A percentile compares a stretch with the other conserved stretches of the same genome.
Evolutionary conservation across 2,113 vertebrate species (phyloP).

Genomic region (Xiphophorus couchianus): DNA sequence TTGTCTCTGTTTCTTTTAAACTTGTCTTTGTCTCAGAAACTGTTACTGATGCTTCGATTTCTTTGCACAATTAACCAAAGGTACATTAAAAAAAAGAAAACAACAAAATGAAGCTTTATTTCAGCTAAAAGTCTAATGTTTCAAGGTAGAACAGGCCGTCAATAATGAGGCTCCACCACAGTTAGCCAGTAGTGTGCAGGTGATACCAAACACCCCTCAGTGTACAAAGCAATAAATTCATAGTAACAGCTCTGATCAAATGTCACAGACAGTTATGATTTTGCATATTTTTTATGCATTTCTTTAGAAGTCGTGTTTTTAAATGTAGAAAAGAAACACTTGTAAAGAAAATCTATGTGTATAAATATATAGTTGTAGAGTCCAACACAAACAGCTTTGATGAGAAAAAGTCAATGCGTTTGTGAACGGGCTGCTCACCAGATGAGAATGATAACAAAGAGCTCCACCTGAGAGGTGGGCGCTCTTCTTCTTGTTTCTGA

Average conservation of each 20-base stretch:
- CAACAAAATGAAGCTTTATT: slow-evolving; percentile 38
- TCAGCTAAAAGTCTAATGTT: slow-evolving; percentile 46
- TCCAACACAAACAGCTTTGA: slow-evolving; percentile 71
- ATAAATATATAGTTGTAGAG: slow-evolving; percentile 79
- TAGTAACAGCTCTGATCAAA: slow-evolving; percentile 81
- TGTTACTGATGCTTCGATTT: slow-evolving; percentile 80
- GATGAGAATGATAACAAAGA: slow-evolving; percentile 81
- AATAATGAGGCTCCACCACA: slow-evolving; percentile 22
- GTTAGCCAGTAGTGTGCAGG: slow-evolving; percentile 28
- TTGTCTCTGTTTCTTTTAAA: slow-evolving; percentile 33
- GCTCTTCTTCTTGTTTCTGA: slow-evolving; percentile 65
- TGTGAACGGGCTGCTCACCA: slow-evolving; percentile 81
- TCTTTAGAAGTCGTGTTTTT: slow-evolving; percentile 78
- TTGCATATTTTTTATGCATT: slow-evolving; percentile 75
- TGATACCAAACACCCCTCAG: slow-evolving; percentile 81
- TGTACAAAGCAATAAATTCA: slow-evolving; percentile 98
- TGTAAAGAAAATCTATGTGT: slow-evolving; percentile 78
- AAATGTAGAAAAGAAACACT: slow-evolving; percentile 77
- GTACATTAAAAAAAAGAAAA: slow-evolving; percentile 36
- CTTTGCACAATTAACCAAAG: slow-evolving; percentile 83
- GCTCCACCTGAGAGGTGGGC: slow-evolving; percentile 49
- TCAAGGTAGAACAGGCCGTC: slow-evolving; percentile 34
- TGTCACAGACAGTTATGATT: slow-evolving; percentile 79
- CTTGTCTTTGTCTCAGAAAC: slow-evolving; percentile 69
- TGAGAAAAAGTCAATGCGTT: slow-evolving; percentile 57